phyloP scores from a whole-genome alignment of 2,113 vertebrate genomes.

The Sus scrofa region T2T-Sscrofa CM000824.6:225604001-225604500 shows the following conservation, averaged over 20 bases:
- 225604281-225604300: not conserved
- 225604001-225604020: no score
- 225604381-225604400: not conserved
- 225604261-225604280: not conserved
- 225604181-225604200: no score
- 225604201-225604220: not conserved
- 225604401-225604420: not conserved
- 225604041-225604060: no score
- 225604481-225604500: not conserved
- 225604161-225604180: no score
- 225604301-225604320: rapidly evolving
- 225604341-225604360: not conserved
- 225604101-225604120: no score
- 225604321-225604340: not conserved
- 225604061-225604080: no score
- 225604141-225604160: no score
- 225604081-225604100: no score
- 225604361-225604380: not conserved
- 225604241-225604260: not conserved
- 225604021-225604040: no score
- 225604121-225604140: no score
- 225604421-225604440: not conserved
- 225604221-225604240: no score
- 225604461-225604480: not conserved
- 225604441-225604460: not conserved